Percentiles rank a stretch among this genome's conserved stretches.
Evolutionary conservation across 2,113 vertebrate species (phyloP).

Genomic region (Struthio camelus): DNA sequence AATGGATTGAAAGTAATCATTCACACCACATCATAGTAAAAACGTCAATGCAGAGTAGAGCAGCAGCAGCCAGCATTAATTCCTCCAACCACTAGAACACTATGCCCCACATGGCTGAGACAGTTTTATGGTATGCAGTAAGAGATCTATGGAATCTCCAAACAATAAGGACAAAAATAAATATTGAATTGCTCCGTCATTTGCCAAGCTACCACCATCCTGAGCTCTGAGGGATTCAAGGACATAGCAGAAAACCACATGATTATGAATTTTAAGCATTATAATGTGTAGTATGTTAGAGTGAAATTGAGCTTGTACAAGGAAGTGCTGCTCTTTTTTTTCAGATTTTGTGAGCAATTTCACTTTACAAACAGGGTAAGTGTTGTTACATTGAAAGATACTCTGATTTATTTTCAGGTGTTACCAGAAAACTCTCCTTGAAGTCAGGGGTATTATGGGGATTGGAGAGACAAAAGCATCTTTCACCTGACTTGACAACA

Average conservation of each 20-base stretch:
- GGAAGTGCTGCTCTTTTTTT: not conserved
- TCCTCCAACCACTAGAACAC: not conserved
- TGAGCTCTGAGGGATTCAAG: not conserved
- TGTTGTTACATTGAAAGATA: not conserved
- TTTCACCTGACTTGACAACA: conserved; percentile 36
- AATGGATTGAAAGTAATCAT: not conserved
- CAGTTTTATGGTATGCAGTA: not conserved
- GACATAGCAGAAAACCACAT: not conserved
- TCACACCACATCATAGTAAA: not conserved
- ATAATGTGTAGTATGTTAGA: not conserved
- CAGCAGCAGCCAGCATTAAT: not conserved
- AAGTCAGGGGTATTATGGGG: conserved; percentile 15
- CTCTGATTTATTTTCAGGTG: conserved; percentile 18
- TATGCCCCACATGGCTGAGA: not conserved
- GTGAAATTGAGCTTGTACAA: not conserved
- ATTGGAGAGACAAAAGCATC: conserved; percentile 38
- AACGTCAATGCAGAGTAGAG: not conserved
- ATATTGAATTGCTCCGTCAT: not conserved
- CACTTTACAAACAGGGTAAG: not conserved
- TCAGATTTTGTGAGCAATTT: not conserved
- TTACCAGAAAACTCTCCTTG: conserved; percentile 5
- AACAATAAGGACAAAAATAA: not conserved
- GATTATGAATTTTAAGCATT: not conserved
- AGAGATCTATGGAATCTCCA: not conserved
- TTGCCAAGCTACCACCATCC: not conserved